Conservation (phyloP, 2,797 vertebrate genomes). For the Columba guinea region DNA sequence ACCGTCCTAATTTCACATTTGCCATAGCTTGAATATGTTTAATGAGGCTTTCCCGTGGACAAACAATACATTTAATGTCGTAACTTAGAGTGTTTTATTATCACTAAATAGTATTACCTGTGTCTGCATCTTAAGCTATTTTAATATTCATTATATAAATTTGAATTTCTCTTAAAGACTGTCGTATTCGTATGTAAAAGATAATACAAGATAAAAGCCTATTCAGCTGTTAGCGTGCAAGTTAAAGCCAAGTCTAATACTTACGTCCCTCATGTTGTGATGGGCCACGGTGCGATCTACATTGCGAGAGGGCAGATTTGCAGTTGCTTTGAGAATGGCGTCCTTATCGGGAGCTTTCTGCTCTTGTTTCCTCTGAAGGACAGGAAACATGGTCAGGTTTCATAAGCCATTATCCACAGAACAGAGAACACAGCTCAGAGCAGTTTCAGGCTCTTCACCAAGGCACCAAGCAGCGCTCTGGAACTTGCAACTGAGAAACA, state of each 20-base stretch:
- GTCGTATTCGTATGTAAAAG: neutral
- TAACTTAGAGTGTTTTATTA: neutral
- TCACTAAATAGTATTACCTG: accelerated
- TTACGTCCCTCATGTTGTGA: slow-evolving; percentile 94
- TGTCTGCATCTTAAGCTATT: neutral
- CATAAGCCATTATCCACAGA: neutral
- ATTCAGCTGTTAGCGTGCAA: accelerated
- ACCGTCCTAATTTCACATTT: accelerated
- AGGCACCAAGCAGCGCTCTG: neutral
- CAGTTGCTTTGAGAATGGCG: slow-evolving; percentile 91
- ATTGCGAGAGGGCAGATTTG: slow-evolving; percentile 83
- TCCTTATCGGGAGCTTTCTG: slow-evolving; percentile 97
- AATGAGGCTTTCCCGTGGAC: neutral
- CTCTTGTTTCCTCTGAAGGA: slow-evolving; percentile 90
- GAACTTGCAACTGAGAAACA: neutral
- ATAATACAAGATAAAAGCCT: neutral
- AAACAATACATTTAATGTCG: neutral
- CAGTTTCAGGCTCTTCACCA: neutral
- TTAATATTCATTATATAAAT: neutral
- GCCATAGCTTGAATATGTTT: neutral
- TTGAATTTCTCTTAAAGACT: neutral
- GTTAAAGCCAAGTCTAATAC: slow-evolving; percentile 37
- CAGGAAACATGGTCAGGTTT: slow-evolving; percentile 3
- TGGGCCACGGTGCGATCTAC: slow-evolving; percentile 89
- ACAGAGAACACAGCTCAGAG: neutral